Evolutionary conservation across 2,888 invertebrate species (phyloP).

Genomic region (Diarsia dahlii): DNA sequence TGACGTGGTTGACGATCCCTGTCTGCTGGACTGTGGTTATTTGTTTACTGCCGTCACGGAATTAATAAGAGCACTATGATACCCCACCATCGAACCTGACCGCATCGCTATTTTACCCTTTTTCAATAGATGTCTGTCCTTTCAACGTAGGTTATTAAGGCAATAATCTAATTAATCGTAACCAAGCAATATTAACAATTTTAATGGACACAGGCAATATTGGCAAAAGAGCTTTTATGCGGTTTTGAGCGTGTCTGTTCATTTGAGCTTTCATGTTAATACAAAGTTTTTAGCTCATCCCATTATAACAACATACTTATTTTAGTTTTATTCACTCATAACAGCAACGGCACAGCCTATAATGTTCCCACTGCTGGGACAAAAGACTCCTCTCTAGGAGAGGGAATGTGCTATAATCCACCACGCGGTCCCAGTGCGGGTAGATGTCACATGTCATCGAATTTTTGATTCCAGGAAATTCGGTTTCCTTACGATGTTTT

Average conservation of each 20-base stretch:
- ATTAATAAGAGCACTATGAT: background rate
- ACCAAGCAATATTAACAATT: background rate
- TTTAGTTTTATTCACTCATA: no score
- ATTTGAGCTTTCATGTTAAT: background rate
- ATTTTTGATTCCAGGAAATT: no score
- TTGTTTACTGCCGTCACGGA: conserved; percentile 11
- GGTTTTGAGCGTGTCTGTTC: background rate
- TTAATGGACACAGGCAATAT: background rate
- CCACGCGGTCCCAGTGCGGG: no score
- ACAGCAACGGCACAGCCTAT: no score
- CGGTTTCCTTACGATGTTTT: no score
- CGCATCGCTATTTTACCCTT: background rate
- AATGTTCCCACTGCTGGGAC: no score
- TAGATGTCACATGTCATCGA: no score
- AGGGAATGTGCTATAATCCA: no score
- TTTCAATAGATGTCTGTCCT: background rate
- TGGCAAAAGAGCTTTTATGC: background rate
- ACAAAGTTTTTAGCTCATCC: background rate
- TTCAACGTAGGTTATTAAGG: background rate
- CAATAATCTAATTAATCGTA: background rate
- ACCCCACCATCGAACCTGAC: background rate
- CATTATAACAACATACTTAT: no score
- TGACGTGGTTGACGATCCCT: background rate
- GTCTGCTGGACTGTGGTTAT: background rate
- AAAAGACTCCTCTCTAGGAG: no score